Base-by-base conservation (phyloP, 2,888 invertebrate genomes). In the Crepidodera aurea region DNA sequence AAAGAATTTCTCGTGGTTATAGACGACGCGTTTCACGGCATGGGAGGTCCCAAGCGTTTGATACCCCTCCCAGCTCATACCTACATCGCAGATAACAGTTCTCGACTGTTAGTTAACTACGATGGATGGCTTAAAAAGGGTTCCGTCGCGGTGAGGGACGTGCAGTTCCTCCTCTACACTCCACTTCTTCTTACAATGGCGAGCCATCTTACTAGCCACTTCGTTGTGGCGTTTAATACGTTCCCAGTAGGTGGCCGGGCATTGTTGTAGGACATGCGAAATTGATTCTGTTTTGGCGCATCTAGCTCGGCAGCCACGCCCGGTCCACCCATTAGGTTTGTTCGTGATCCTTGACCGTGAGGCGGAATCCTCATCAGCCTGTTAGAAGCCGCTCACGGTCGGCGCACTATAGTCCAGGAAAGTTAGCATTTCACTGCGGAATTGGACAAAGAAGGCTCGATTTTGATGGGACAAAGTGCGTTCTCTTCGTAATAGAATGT, bases 121-220 rank as follows among this genome's bases (percentile, higher is more conserved):
- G 8, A 67, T 32, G 19, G 69, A 68, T 0, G 74, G 73, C 22
- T 71, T 73, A 15, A 44, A 67, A 0, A 73, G 61, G 1, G 18
- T 27, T 1, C 72, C 73, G 18, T 72, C 68, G 1, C 7, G 0
- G 42, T 66, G 60, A 1, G 66, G 46, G 12, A 73, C 51, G 19
- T 66, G 61, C 0, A 71, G 72, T 56, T 73, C 73, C 10, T 65
- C 67, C 22, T 67, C 67, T 1, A 62, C 67, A 7, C 6, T 5
- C n/a, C 53, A 53, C 1, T 51, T 53, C 12, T 37, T 55, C 6
- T 12, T 10, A n/a, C 55, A 51, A 12, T 51, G 44, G 4, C 29
- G 34, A 8, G 62, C 59, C n/a, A n/a, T n/a, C n/a, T n/a, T n/a
- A n/a, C n/a, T n/a, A n/a, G n/a, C n/a, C n/a, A n/a, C n/a, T n/a